These are phyloP conservation scores for Spodoptera picta DNA, from an alignment of 2,888 invertebrate genomes.

Conservation along the genomic window DNA sequence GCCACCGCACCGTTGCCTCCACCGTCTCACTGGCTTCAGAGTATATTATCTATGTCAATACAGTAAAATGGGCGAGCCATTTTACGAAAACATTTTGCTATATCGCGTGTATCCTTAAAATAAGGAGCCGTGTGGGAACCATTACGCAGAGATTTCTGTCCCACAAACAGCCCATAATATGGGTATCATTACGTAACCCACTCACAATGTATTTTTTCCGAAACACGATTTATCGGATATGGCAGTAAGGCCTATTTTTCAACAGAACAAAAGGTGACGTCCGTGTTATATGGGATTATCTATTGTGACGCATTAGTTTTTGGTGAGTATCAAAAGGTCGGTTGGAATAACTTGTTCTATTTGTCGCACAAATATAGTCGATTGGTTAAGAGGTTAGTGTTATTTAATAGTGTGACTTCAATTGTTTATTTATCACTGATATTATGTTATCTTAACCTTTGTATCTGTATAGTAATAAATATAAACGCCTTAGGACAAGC, in stretches of 20 bases:
- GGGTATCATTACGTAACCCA: slow-evolving; percentile 60
- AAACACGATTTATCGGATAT: slow-evolving; percentile 58
- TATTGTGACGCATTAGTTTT: slow-evolving; percentile 42
- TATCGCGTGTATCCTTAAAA: slow-evolving; percentile 82
- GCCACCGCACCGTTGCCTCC: slow-evolving; percentile 59
- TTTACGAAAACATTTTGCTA: slow-evolving; percentile 83
- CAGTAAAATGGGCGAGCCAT: slow-evolving; percentile 77
- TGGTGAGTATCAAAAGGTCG: slow-evolving; percentile 34
- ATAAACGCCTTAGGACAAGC: slow-evolving; percentile 28
- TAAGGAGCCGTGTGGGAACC: slow-evolving; percentile 80
- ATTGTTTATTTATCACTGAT: slow-evolving; percentile 25
- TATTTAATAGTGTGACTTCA: slow-evolving; percentile 17
- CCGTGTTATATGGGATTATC: slow-evolving; percentile 45
- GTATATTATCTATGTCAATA: slow-evolving; percentile 86
- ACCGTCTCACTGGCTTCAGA: slow-evolving; percentile 65
- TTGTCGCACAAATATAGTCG: slow-evolving; percentile 21
- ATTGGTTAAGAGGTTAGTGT: slow-evolving; percentile 26
- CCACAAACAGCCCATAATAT: slow-evolving; percentile 70
- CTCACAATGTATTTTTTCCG: slow-evolving; percentile 56
- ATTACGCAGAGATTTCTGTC: slow-evolving; percentile 80
- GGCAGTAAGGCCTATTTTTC: slow-evolving; percentile 49
- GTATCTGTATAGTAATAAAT: slow-evolving; percentile 32
- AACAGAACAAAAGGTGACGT: slow-evolving; percentile 44
- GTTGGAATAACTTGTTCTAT: slow-evolving; percentile 23
- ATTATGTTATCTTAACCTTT: slow-evolving; percentile 15